Conservation (phyloP, 1,140 invertebrate genomes). For the Eubasilissa regina region DNA sequence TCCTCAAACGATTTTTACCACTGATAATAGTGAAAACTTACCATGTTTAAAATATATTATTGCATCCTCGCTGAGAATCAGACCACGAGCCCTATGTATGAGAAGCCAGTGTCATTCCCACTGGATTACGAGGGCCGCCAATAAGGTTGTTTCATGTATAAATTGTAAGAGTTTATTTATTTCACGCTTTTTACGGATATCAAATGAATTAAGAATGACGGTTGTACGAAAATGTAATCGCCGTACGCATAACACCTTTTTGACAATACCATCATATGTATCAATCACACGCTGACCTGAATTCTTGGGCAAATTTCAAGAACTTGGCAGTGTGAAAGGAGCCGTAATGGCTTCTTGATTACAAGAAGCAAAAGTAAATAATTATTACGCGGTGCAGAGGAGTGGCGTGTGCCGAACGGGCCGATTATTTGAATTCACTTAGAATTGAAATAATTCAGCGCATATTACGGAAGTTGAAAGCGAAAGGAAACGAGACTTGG, state of each 20-base stretch:
- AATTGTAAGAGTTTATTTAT: background rate
- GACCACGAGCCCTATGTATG: too few species aligned
- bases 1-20: too few species aligned
- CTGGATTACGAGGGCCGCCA: too few species aligned
- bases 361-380: slow-evolving; percentile 33
- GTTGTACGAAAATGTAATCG: background rate
- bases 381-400: background rate
- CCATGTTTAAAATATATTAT: too few species aligned
- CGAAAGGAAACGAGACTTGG: slow-evolving; percentile 35
- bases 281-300: slow-evolving; percentile 25
- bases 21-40: too few species aligned
- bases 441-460: background rate
- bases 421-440: slow-evolving; percentile 8
- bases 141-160: background rate
- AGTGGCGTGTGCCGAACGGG: background rate
- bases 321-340: slow-evolving; percentile 22
- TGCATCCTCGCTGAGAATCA: too few species aligned
- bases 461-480: slow-evolving; percentile 37
- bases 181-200: too few species aligned
- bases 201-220: too few species aligned
- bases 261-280: background rate
- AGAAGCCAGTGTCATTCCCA: too few species aligned
- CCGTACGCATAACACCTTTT: background rate
- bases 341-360: slow-evolving; percentile 27
- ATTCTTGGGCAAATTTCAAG: slow-evolving; percentile 17